A percentile compares a stretch with the other conserved stretches of the same genome.
These are phyloP conservation scores for Ictalurus furcatus DNA, from an alignment of 2,113 vertebrate genomes.

Conservation along the genomic window DNA sequence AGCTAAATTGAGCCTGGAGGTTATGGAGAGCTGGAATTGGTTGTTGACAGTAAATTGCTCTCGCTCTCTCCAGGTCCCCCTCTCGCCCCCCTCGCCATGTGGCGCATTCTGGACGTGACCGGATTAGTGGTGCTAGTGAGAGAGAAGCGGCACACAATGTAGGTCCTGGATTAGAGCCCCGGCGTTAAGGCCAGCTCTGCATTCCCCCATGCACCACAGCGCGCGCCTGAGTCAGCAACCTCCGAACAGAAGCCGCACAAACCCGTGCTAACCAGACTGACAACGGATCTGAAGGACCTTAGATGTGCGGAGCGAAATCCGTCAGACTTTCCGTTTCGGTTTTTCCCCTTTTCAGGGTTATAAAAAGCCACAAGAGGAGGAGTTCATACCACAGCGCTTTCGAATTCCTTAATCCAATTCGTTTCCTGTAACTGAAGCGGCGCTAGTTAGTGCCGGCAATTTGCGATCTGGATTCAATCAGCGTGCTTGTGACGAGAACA, in stretches of 20 bases:
- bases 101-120: conserved; percentile 48
- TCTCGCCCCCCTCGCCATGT: conserved; percentile 59
- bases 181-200: conserved; percentile 56
- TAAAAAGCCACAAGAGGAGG: neutral
- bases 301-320: conserved; percentile 14
- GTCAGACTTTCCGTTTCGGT: neutral
- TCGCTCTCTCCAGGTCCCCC: conserved; percentile 39
- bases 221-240: conserved; percentile 65
- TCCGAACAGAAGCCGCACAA: conserved; percentile 42
- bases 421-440: neutral
- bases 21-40: conserved; percentile 45
- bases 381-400: neutral
- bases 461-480: neutral
- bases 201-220: conserved; percentile 56
- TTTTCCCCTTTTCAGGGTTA: neutral
- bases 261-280: neutral
- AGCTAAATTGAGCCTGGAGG: conserved; percentile 34
- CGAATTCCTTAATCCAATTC: neutral
- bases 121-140: conserved; percentile 71
- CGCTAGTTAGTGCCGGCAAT: neutral
- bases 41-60: conserved; percentile 63
- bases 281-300: neutral
- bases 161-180: conserved; percentile 66
- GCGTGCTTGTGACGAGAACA: neutral
- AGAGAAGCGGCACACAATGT: conserved; percentile 52